phyloP scores from a whole-genome alignment of 2,113 vertebrate genomes.

The Hassar affinis region DNA sequence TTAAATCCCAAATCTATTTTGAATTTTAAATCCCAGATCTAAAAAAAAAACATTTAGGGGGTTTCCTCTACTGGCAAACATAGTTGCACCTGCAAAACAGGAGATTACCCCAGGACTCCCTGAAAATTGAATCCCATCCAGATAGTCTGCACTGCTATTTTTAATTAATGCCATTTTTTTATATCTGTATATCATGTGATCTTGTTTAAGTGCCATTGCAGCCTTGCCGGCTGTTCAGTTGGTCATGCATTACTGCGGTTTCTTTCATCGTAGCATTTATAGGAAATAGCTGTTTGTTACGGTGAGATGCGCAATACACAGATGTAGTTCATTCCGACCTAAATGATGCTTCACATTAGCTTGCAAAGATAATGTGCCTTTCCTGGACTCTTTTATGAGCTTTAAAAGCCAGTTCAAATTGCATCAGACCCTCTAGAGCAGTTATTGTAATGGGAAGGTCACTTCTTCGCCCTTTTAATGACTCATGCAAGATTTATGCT shows the following conservation, averaged over 20 bases:
- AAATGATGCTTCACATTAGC: not conserved
- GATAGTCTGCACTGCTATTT: not conserved
- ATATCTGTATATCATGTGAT: not conserved
- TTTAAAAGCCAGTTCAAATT: constrained; percentile 12
- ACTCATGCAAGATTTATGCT: constrained; percentile 3
- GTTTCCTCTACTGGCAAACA: no score
- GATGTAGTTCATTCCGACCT: not conserved
- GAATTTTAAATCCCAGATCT: no score
- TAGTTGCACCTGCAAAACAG: not conserved
- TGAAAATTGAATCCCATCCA: not conserved
- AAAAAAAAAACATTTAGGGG: no score
- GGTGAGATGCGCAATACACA: not conserved
- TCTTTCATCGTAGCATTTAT: not conserved
- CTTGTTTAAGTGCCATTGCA: not conserved
- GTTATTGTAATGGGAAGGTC: not conserved
- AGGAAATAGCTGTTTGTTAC: not conserved
- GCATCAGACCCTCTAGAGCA: not conserved
- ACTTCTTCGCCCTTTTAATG: not conserved
- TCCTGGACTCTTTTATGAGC: not conserved
- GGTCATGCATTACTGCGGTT: not conserved
- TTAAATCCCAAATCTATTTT: no score
- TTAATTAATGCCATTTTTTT: not conserved
- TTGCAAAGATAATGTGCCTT: not conserved
- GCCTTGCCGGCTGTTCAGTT: not conserved
- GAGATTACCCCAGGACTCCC: not conserved